Base-by-base conservation (phyloP, 1,140 invertebrate genomes). In the Heliconius melpomene region DNA sequence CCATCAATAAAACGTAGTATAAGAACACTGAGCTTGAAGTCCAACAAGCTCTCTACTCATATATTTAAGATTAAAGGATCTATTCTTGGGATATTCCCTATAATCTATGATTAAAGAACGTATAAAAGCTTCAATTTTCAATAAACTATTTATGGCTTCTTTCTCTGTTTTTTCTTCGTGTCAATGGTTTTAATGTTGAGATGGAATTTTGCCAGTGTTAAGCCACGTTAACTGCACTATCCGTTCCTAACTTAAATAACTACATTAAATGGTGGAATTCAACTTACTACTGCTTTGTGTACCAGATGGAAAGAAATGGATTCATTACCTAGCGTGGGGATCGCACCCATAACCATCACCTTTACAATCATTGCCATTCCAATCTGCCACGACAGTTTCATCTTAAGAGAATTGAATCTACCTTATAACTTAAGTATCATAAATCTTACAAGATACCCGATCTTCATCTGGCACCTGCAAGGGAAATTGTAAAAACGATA, bases 41-140 rank as follows among this genome's bases (percentile, higher is more conserved):
- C 60, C 23, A 26, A 66, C n/a, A 66, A 29, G 11, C 26, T 29
- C 7, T 29, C 23, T 20, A 75, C 26, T 75, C 50, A 38, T 75
- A 75, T 57, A 54, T 57, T 50, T 54, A 57, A 57, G 74, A 75
- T 75, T 75, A 75, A 75, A 75, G 74, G 74, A 66, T 66, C 52
- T 54, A 57, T 50, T 75, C 29, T 46, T 18, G 72, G 60, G 8
- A 66, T 26, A 29, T 16, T n/a, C n/a, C 1, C 9, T 52, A 54
- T 75, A 75, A 38, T 57, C 52, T 18, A 7, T 75, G 3, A 75
- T 57, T 1, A 29, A 66, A 46, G 40, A 46, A 23, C 11, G 11
- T 26, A 29, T 26, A 13, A 26, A 66, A 66, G 26, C 29, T 66
- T 66, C 1, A 26, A 66, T 26, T 66, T 29, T 66, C 9, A 11